Evolutionary conservation across 2,888 invertebrate species (phyloP).

Genomic region (Polyploca ridens): DNA sequence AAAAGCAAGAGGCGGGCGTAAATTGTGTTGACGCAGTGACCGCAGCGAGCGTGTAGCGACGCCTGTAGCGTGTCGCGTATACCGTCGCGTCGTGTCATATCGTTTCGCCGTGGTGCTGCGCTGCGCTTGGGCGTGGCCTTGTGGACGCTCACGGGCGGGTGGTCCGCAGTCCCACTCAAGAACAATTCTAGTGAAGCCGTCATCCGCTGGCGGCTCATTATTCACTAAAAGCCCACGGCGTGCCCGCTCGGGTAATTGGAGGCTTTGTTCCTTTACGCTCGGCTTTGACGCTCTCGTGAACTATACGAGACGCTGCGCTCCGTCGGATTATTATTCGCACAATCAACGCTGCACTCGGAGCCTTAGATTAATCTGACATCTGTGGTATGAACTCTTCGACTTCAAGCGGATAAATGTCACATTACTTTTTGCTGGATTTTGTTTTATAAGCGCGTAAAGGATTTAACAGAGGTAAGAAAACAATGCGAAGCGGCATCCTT

Average conservation of each 20-base stretch:
- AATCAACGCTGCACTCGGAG: constrained; percentile 69
- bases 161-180: constrained; percentile 71
- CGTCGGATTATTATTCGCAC: constrained; percentile 76
- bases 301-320: constrained; percentile 57
- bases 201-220: constrained; percentile 79
- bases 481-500: constrained; percentile 23
- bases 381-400: constrained; percentile 69
- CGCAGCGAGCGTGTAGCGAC: constrained; percentile 41
- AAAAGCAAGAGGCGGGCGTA: constrained; percentile 55
- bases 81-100: constrained; percentile 23
- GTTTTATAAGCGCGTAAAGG: constrained; percentile 40
- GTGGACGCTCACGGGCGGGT: constrained; percentile 46
- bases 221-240: constrained; percentile 83
- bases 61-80: constrained; percentile 22
- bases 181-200: constrained; percentile 77
- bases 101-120: constrained; percentile 18
- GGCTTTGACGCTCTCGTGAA: constrained; percentile 73
- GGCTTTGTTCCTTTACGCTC: constrained; percentile 80
- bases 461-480: constrained; percentile 43
- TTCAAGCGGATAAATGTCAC: constrained; percentile 56
- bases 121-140: constrained; percentile 19
- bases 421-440: constrained; percentile 57
- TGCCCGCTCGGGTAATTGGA: constrained; percentile 80
- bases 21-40: constrained; percentile 74
- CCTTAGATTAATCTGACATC: constrained; percentile 74